These are phyloP conservation scores for Neodontobutis hainanensis DNA, from an alignment of 2,113 vertebrate species.

Conservation along the genomic window DNA sequence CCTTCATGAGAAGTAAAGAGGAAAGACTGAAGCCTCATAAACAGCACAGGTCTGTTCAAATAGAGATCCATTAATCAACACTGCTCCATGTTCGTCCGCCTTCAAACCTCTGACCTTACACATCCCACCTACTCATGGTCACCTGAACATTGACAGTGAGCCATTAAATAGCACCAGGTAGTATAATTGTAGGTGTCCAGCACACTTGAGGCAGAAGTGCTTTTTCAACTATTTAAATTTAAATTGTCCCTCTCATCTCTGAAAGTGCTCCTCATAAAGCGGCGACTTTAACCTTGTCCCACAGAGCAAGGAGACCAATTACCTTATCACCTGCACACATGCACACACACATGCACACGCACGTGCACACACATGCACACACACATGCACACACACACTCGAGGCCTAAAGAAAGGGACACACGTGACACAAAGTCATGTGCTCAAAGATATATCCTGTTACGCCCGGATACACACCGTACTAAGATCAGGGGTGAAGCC, in stretches of 20 bases:
- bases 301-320: constrained; percentile 49
- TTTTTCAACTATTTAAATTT: neutral
- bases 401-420: constrained; percentile 25
- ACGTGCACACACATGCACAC: constrained; percentile 13
- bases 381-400: neutral
- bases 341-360: neutral
- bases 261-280: constrained; percentile 3
- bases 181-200: no score
- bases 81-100: no score
- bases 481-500: constrained; percentile 39
- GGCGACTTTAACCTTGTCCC: constrained; percentile 57
- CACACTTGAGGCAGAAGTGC: no score
- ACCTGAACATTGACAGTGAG: no score
- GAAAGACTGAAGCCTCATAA: no score
- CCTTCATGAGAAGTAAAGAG: no score
- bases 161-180: no score
- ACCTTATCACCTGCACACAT: constrained; percentile 32
- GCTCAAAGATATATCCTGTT: constrained; percentile 15
- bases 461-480: constrained; percentile 26
- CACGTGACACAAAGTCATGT: constrained; percentile 25
- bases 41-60: no score
- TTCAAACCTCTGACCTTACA: no score
- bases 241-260: constrained; percentile 4
- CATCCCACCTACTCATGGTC: no score
- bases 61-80: no score